Base-by-base conservation (phyloP, 2,888 invertebrate species). In the Norana najaformis region DNA sequence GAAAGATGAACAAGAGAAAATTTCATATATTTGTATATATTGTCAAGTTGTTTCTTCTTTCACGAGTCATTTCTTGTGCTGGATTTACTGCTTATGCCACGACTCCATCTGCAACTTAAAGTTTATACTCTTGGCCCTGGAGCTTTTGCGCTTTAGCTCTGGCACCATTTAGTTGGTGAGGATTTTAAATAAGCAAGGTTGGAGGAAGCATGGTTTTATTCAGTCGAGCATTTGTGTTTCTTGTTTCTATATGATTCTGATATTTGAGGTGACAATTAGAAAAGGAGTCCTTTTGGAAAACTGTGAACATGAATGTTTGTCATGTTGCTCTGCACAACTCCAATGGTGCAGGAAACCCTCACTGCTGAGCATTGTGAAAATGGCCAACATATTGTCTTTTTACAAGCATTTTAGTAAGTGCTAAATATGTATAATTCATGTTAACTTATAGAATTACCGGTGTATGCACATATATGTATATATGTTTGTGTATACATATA, bases 401-500 rank as follows among this genome's bases (percentile, higher is more conserved):
- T 69, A 69, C n/a, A 69, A 69, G 69, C 69, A 69, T 69, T 69
- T 69, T 69, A 69, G 69, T 69, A 69, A 69, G 30, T 69, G 69
- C 69, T 69, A 69, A 69, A 30, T 69, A n/a, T 69, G 69, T 69
- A 69, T n/a, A 69, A 69, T 69, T 69, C 69, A 69, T 69, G 69
- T 69, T 69, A 69, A 69, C 69, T 69, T 69, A 69, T 69, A 69
- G 69, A 69, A 8, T 69, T 69, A 69, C 69, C 69, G 69, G 69
- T 69, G 69, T 69, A 69, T 47, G 47, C 47, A 47, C 47, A 23
- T 47, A 47, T 47, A 47, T 47, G 47, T 47, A 47, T 47, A 47
- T 69, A 69, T 69, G 69, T 69, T n/a, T 69, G 69, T 69, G 69
- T 69, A 69, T 69, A 69, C 69, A 69, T 69, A 69, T 69, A 69